Percentiles rank a stretch among this genome's conserved stretches.
These are phyloP conservation scores for Actinemys pallida DNA, from an alignment of 2,113 vertebrate species.

Conservation along the genomic window DNA sequence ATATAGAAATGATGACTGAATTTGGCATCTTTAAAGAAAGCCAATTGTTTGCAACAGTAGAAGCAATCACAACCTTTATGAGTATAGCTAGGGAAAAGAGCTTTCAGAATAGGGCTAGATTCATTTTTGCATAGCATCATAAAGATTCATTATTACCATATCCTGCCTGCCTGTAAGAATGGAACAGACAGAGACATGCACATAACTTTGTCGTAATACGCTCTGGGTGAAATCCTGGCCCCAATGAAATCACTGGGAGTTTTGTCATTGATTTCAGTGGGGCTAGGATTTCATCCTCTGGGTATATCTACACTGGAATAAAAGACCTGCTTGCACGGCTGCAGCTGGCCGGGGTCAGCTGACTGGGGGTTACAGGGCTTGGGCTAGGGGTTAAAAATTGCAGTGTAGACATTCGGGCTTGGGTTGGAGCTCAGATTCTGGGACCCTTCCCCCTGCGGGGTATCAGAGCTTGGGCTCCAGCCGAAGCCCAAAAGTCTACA, in stretches of 20 bases:
- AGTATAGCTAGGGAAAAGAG: neutral
- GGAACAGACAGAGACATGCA: neutral
- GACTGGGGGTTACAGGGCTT: neutral
- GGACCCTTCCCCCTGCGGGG: neutral
- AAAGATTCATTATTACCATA: neutral
- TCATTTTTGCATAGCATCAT: conserved; percentile 24
- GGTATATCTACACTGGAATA: neutral
- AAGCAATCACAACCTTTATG: neutral
- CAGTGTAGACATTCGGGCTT: neutral
- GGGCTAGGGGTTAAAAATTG: neutral
- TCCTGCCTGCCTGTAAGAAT: neutral
- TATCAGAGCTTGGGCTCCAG: neutral
- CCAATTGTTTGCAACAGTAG: neutral
- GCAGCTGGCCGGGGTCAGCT: neutral
- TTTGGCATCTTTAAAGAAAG: neutral
- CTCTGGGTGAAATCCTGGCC: neutral
- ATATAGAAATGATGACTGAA: neutral
- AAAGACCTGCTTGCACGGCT: neutral
- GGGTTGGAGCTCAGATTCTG: neutral
- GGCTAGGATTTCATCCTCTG: neutral
- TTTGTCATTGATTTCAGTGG: neutral
- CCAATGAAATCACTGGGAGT: neutral
- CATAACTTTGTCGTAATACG: neutral
- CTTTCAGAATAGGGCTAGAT: conserved; percentile 6
- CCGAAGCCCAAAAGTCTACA: neutral